These are phyloP conservation scores for Theodoxus fluviatilis DNA, from an alignment of 2,888 invertebrate species.

Conservation along the genomic window DNA sequence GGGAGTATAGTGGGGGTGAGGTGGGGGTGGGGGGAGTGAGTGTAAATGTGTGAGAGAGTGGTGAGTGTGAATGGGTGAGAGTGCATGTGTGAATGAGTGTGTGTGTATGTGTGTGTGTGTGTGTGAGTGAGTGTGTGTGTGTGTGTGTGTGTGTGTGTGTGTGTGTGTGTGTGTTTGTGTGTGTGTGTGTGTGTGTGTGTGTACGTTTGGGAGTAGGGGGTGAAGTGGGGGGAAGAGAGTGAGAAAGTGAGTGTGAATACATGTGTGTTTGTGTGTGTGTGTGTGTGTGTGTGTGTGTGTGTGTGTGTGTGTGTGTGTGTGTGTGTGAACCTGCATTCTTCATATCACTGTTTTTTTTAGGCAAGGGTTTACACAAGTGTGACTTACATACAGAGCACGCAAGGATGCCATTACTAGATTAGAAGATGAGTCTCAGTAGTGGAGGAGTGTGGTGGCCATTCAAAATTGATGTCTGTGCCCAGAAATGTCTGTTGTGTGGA, in stretches of 20 bases:
- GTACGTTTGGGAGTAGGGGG: not conserved
- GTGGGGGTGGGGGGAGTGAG: too few species aligned
- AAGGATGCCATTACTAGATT: too few species aligned
- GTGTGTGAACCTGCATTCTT: not conserved
- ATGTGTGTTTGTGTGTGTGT: conserved; percentile 1
- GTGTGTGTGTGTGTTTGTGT: conserved; percentile 1
- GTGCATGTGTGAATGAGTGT: not conserved
- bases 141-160: not conserved
- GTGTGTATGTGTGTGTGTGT: conserved; percentile 7
- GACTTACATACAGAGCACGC: too few species aligned
- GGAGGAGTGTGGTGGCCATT: too few species aligned
- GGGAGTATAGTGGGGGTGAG: too few species aligned
- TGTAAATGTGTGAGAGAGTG: too few species aligned
- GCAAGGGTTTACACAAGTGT: too few species aligned
- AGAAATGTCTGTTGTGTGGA: too few species aligned
- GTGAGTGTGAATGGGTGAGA: too few species aligned
- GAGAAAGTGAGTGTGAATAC: not conserved
- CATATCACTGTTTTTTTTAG: too few species aligned
- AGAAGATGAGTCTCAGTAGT: too few species aligned
- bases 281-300: not conserved
- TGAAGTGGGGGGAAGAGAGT: not conserved
- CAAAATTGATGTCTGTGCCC: too few species aligned
- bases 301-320: not conserved
- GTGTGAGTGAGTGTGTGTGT: conserved; percentile 1
- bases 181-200: not conserved